Evolutionary conservation across 1,140 invertebrate species (phyloP), one percentile per base, ranked within the genome.

Genomic region (Cephus cinctus): DNA sequence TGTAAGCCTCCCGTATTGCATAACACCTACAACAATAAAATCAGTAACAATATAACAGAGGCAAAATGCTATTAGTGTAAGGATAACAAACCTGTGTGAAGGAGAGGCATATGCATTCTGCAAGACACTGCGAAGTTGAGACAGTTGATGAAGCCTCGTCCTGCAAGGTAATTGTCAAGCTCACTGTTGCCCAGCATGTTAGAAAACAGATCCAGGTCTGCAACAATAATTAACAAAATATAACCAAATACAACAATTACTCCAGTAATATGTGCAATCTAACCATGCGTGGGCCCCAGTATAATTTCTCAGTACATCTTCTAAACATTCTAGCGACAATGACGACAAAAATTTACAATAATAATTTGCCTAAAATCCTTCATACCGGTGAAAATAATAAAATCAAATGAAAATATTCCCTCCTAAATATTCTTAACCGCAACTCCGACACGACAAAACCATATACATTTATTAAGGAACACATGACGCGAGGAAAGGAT

Each of bases 1-100:
- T 81, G 80, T 49, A 91, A 73, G 22, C 85, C 85, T 46, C 88
- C 89, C 42, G 87, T 90, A 77, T 92, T 91, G 80, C 89, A 92
- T 52, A 91, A 81, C 38, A 91, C 88, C 89, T 92, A 77, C 14
- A 76, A 58, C 50, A 60, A 61, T 35, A 41, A 49, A 47, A 34
- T 34, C 5, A 40, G 39, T 45, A 47, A 16, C 19, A 18, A 25
- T 6, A 27, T 36, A 22, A 35, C 5, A 57, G 35, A 23, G 16
- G 35, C 12, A 20, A 16, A 5, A 9, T 27, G 14, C 18, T 40
- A 23, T 31, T 19, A 21, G 30, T 27, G 16, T 14, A 47, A 6
- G 5, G n/a, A n/a, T 16, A 35, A 61, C 59, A 76, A 81, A 89
- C 88, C 84, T 90, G 87, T 58, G 87, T 88, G 61, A 86, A 85